These are phyloP conservation scores for Leptodactylus fuscus DNA, from an alignment of 2,113 vertebrate species.

Conservation along the genomic window DNA sequence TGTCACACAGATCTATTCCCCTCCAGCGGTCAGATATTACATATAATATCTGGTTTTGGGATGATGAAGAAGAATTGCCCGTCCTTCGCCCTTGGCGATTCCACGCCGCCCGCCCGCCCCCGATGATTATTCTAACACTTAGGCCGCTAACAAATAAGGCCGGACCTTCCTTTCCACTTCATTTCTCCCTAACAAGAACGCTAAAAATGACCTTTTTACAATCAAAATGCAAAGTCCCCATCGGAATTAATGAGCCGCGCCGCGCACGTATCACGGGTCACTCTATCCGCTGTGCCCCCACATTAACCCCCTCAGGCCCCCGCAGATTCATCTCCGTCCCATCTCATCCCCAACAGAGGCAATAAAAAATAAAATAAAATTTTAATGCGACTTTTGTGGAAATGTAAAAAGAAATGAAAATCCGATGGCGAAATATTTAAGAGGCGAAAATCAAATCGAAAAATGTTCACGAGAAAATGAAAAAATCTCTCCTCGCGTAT, in stretches of 20 bases:
- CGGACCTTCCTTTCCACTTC: slow-evolving; percentile 51
- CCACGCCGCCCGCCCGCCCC: neutral
- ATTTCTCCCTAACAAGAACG: slow-evolving; percentile 44
- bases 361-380: neutral
- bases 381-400: neutral
- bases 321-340: neutral
- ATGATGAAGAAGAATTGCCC: no score
- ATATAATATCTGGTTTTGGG: neutral
- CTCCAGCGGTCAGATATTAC: neutral
- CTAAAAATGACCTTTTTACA: slow-evolving; percentile 40
- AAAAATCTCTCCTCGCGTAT: neutral
- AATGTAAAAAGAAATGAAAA: slow-evolving; percentile 19
- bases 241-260: slow-evolving; percentile 21
- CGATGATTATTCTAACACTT: slow-evolving; percentile 28
- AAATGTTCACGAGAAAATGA: no score
- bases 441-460: neutral
- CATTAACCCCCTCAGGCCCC: neutral
- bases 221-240: slow-evolving; percentile 41
- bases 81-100: no score
- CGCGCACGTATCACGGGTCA: neutral
- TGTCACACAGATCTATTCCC: no score
- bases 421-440: neutral
- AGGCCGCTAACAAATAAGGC: slow-evolving; percentile 13
- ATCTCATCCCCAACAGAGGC: neutral
- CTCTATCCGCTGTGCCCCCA: neutral